Conservation (phyloP, 2,113 vertebrate genomes). For the Cyprinus carpio region DNA sequence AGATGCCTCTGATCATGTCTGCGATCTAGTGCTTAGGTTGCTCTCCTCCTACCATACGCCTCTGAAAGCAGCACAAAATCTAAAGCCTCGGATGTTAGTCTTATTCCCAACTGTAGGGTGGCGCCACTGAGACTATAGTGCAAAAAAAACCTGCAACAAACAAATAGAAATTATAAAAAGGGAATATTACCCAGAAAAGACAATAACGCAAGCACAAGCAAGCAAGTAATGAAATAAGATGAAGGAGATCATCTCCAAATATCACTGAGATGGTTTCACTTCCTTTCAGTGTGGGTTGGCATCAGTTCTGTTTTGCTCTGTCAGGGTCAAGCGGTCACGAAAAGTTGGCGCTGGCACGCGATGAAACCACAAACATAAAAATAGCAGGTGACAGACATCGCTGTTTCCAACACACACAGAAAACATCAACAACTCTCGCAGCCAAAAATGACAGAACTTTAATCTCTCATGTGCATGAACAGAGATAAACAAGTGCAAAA, state of each 20-base stretch:
- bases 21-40: too few species aligned
- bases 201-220: too few species aligned
- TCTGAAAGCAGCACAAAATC: not conserved
- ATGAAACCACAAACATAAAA: slow-evolving; percentile 39
- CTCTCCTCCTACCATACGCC: not conserved
- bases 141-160: not conserved
- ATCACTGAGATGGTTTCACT: slow-evolving; percentile 9
- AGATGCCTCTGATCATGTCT: not conserved
- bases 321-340: slow-evolving; percentile 14
- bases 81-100: not conserved
- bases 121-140: not conserved
- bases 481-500: not conserved
- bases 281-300: slow-evolving; percentile 31
- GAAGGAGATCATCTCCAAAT: not conserved
- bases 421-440: not conserved
- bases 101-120: not conserved
- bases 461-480: not conserved
- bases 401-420: not conserved
- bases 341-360: slow-evolving; percentile 1
- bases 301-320: not conserved
- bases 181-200: not conserved
- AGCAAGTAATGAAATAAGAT: not conserved
- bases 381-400: not conserved
- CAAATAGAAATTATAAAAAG: not conserved
- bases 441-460: not conserved